Evolutionary conservation across 2,888 invertebrate species (phyloP).

Genomic region (Aradus depressus): DNA sequence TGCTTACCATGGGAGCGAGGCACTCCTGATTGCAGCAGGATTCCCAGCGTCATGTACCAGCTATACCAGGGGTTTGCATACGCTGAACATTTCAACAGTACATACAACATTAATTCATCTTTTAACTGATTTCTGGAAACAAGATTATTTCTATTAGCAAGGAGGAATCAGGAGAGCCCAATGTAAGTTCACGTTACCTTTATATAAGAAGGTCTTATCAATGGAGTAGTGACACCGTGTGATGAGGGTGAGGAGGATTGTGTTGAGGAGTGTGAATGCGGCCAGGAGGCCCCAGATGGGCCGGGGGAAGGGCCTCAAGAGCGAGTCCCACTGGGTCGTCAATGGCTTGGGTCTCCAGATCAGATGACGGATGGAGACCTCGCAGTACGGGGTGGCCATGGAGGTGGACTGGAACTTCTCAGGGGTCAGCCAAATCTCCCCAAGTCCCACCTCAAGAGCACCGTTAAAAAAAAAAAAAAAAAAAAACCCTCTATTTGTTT

Average conservation of each 20-base stretch:
- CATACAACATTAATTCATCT: too few relatives aligned
- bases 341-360: background rate
- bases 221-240: background rate
- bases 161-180: background rate
- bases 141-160: background rate
- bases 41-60: background rate
- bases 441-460: background rate
- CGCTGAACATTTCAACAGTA: background rate
- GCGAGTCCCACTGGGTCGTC: background rate
- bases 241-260: background rate
- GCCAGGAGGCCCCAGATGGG: background rate
- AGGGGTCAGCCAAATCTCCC: background rate
- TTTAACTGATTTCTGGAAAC: too few relatives aligned
- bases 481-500: too few relatives aligned
- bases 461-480: too few relatives aligned
- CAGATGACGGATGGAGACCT: background rate
- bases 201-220: background rate
- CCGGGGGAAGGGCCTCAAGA: background rate
- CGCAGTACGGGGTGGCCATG: background rate
- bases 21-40: background rate
- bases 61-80: background rate
- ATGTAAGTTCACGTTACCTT: background rate
- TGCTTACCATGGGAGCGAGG: background rate
- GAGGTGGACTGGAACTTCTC: background rate
- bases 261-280: background rate